Evolutionary conservation across 2,113 vertebrate species (phyloP).

Genomic region (Ophiodon elongatus): DNA sequence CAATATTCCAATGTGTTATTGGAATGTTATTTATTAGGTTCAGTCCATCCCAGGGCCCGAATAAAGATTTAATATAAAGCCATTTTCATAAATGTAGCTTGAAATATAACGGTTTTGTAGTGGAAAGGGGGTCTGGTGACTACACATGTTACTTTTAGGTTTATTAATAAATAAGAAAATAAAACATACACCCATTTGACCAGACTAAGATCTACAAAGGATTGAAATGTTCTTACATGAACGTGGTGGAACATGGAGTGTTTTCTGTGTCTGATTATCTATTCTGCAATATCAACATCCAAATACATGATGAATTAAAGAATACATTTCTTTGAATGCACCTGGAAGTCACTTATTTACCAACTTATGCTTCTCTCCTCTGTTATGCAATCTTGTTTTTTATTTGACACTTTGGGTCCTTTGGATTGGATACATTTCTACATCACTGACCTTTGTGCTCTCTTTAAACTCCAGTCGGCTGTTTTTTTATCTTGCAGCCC

Average conservation of each 20-base stretch:
- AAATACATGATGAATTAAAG: not conserved
- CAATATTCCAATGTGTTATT: slow-evolving; percentile 20
- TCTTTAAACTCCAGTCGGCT: slow-evolving; percentile 18
- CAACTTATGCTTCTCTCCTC: not conserved
- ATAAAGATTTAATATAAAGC: not conserved
- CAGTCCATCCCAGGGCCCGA: not conserved
- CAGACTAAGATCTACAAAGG: not conserved
- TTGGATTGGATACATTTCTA: slow-evolving; percentile 6
- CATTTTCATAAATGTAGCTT: not conserved
- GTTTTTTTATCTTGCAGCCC: slow-evolving; percentile 41
- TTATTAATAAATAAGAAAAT: not conserved
- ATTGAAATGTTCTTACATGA: not conserved
- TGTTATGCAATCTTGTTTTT: not conserved
- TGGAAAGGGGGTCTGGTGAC: not conserved
- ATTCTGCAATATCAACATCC: not conserved
- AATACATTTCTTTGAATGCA: not conserved
- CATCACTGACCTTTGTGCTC: slow-evolving; percentile 33
- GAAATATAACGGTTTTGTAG: not conserved
- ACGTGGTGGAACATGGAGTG: not conserved
- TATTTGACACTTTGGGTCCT: not conserved
- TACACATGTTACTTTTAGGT: not conserved
- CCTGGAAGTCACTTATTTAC: not conserved
- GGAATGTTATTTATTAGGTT: slow-evolving; percentile 30
- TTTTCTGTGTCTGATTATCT: not conserved
- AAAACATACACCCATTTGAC: not conserved